Evolutionary conservation across 2,888 invertebrate genomes (phyloP).

Genomic region (Automeris io): DNA sequence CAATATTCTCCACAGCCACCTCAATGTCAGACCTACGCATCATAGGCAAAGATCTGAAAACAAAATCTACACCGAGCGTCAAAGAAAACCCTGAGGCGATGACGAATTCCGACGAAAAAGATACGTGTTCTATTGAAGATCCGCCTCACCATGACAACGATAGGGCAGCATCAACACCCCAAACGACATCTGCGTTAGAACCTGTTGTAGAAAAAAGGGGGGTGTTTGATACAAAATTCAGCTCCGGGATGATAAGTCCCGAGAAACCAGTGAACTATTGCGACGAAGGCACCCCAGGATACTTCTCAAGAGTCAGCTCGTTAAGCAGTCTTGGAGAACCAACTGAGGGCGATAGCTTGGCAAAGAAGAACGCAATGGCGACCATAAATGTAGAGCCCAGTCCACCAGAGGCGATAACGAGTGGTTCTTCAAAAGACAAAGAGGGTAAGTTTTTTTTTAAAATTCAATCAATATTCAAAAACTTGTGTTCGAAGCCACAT

Average conservation of each 20-base stretch:
- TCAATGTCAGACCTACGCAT: constrained; percentile 90
- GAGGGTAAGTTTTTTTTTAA: constrained; percentile 49
- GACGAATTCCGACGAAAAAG: constrained; percentile 71
- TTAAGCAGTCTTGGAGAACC: constrained; percentile 78
- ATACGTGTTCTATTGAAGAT: constrained; percentile 68
- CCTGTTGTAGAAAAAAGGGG: constrained; percentile 44
- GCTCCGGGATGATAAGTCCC: constrained; percentile 84
- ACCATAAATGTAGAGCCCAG: constrained; percentile 56
- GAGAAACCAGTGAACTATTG: constrained; percentile 90
- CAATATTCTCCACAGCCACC: constrained; percentile 91
- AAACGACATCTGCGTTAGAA: constrained; percentile 30
- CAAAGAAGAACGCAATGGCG: constrained; percentile 65
- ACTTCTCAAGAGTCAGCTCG: constrained; percentile 82
- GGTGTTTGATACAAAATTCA: constrained; percentile 71
- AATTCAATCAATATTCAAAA: too few relatives aligned
- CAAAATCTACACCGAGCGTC: constrained; percentile 39
- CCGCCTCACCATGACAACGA: constrained; percentile 66
- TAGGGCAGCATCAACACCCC: constrained; percentile 48
- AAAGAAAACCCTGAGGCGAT: constrained; percentile 65
- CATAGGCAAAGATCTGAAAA: constrained; percentile 61
- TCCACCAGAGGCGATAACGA: constrained; percentile 42
- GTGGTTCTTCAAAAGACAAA: constrained; percentile 57
- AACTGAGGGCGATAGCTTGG: constrained; percentile 59
- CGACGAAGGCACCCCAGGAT: constrained; percentile 91
- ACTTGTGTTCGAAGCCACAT: background rate